Base-by-base conservation (phyloP, 2,113 vertebrate genomes). In the Cisticola juncidis region DNA sequence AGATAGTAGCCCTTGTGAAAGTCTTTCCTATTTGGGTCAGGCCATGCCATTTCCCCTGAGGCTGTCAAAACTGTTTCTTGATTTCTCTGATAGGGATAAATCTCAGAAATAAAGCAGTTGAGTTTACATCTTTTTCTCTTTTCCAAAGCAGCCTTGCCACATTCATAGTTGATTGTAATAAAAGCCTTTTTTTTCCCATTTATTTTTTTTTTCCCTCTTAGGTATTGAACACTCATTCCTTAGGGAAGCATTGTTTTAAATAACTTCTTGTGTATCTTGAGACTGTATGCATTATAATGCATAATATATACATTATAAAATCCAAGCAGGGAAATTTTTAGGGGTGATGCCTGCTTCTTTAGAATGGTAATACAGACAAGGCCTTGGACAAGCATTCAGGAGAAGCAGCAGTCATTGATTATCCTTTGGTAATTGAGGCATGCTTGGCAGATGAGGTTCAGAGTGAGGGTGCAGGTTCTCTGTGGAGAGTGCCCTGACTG, bases 371-470 rank as follows among this genome's bases (percentile, higher is more conserved):
- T 79, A 57, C 77, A 82, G 56, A 48, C 57, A 81, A 28, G 60
- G 94, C 69, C 90, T 86, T 26, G 24, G 28, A 69, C 81, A 82
- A 77, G 78, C 25, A 38, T 96, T 93, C 64, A 87, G 91, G 91
- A 76, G 65, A 86, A 89, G 94, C 95, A 78, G 82, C 70, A 81
- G 90, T 42, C 77, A 78, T 97, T 96, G 93, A 96, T 95, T 96
- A 91, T 96, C 96, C 91, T 85, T 95, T 36, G 78, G 81, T 98
- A 97, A 98, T 98, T 98, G 97, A 88, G 98, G 45, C 1, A 11
- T 82, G 84, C 96, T 87, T 95, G 70, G 94, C 82, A 97, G 93
- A 96, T 96, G 87, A 96, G 68, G 78, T 97, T 98, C 47, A 6
- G 83, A 56, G 68, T 48, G 42, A 96, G 66, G 14, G 11, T 62